Conservation (phyloP, 2,888 invertebrate species). For the Ectobius pallidus region DNA sequence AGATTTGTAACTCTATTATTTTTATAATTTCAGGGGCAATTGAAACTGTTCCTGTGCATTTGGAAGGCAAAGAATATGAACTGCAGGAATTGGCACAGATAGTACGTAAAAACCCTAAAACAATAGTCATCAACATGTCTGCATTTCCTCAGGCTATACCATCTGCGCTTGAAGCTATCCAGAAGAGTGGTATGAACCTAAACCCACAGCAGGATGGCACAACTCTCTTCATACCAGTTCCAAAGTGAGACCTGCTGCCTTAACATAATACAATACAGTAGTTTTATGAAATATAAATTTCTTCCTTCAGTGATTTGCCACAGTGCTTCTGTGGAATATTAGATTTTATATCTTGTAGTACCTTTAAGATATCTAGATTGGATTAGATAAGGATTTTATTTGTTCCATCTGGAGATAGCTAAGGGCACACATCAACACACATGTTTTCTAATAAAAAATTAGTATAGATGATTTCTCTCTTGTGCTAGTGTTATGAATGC, state of each 20-base stretch:
- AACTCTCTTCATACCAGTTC: conserved; percentile 84
- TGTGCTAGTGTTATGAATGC: no score
- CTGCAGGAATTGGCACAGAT: conserved; percentile 90
- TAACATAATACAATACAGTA: not conserved
- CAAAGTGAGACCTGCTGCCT: conserved; percentile 66
- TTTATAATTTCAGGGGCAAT: conserved; percentile 66
- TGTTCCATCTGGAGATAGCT: no score
- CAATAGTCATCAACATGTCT: conserved; percentile 81
- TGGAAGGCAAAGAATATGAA: conserved; percentile 81
- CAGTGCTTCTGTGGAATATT: no score
- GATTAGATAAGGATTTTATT: no score
- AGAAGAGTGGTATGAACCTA: conserved; percentile 84
- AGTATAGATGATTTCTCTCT: no score
- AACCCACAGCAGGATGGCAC: conserved; percentile 96
- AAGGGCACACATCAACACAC: no score
- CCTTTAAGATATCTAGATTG: no score
- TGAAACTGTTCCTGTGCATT: conserved; percentile 74
- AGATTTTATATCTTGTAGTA: no score
- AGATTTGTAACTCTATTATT: no score
- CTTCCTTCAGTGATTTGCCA: conserved; percentile 24
- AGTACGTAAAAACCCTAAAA: conserved; percentile 83
- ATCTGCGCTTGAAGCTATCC: conserved; percentile 74
- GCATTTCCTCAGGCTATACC: conserved; percentile 87
- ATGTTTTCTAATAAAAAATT: no score
- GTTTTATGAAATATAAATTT: not conserved